Percentiles rank a stretch among this genome's conserved stretches.
Conservation (phyloP, 1,140 invertebrate genomes). For the Polyergus mexicanus region DNA sequence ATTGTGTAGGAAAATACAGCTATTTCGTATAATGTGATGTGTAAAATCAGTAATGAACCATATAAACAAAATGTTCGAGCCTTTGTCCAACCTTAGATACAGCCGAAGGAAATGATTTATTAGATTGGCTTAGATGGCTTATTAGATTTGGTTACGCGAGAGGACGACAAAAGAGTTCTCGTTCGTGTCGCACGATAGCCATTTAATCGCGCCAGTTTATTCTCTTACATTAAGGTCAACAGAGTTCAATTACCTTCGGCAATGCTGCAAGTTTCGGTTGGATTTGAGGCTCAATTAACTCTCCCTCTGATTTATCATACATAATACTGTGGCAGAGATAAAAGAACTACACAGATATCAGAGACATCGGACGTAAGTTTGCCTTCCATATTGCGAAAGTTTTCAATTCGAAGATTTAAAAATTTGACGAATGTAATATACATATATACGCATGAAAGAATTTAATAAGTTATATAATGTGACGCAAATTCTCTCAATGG, state of each 20-base stretch:
- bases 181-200: constrained; percentile 51
- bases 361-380: constrained; percentile 2
- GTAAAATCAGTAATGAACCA: constrained; percentile 26
- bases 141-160: constrained; percentile 44
- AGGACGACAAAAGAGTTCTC: constrained; percentile 13
- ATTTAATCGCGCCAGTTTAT: constrained; percentile 65
- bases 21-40: constrained; percentile 29
- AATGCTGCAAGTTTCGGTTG: constrained; percentile 70
- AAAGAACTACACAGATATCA: constrained; percentile 24
- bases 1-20: constrained; percentile 50
- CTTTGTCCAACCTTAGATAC: neutral
- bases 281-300: constrained; percentile 69
- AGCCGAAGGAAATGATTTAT: constrained; percentile 41
- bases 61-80: constrained; percentile 24
- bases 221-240: constrained; percentile 78
- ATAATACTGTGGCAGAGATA: constrained; percentile 55
- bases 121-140: constrained; percentile 35
- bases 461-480: neutral
- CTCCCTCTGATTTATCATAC: constrained; percentile 70
- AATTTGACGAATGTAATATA: constrained; percentile 22
- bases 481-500: neutral
- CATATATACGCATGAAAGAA: neutral
- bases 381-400: neutral
- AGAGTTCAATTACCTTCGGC: constrained; percentile 78
- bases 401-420: constrained; percentile 9